Evolutionary conservation across 1,140 invertebrate species (phyloP), one percentile per base, ranked within the genome.

Genomic region (Leptopilina clavipes): DNA sequence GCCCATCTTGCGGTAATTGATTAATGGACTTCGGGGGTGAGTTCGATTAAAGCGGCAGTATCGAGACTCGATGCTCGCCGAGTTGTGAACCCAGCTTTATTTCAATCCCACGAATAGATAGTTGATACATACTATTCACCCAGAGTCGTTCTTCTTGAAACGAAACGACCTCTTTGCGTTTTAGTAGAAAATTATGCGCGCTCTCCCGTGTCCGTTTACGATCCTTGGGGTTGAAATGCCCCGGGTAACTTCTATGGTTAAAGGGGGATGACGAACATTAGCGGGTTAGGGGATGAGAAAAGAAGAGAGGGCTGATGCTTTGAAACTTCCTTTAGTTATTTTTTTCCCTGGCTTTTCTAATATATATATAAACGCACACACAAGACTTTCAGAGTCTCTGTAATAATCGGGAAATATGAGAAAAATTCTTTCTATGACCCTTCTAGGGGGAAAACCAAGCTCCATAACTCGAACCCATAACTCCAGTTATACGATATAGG

Each of bases 161-260:
- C 83, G 80, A 83, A 85, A 89, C 86, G 86, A 88, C 83, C 86
- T 84, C 85, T 86, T 89, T 76, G 83, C 86, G 85, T 87, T 89
- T 89, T 88, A 89, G 86, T 85, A 81, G 84, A 83, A 84, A 88
- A 89, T 89, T 87, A 88, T 88, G 83, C 85, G 86, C 86, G 84
- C 82, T 86, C 81, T 85, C 85, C 85, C 83, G 82, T 85, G 86
- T 88, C 84, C 87, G 85, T 89, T 89, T 89, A 89, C 86, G 88
- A 88, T 84, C 79, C 19, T 40, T 79, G 65, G 83, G 78, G 81
- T 75, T 79, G 77, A 82, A 79, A 79, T 76, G 54, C 76, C 71
- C 76, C n/a, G 78, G 45, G 75, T 73, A 75, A 75, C 76, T 76
- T 70, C 76, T 73, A 18, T 76, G 48, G 77, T 59, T 74, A 18